Evolutionary conservation across 2,888 invertebrate genomes (phyloP).

Genomic region (Ichneumoninae sp.): DNA sequence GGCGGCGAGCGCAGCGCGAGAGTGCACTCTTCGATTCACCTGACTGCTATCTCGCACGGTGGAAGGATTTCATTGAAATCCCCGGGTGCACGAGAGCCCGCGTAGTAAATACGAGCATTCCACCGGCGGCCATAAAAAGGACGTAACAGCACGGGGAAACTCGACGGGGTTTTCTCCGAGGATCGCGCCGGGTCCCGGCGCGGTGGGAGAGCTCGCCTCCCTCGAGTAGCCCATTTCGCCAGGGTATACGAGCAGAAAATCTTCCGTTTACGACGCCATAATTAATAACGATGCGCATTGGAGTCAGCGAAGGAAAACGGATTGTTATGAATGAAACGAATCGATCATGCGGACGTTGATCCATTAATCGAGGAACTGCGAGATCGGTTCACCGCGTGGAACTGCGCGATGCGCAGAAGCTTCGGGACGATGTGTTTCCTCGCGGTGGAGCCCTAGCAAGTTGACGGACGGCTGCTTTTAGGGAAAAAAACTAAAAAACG

Average conservation of each 20-base stretch:
- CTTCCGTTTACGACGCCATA: slow-evolving; percentile 12
- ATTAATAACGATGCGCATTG: slow-evolving; percentile 32
- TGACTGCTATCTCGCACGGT: slow-evolving; percentile 25
- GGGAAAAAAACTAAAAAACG: too few relatives aligned
- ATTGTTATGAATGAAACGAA: slow-evolving; percentile 3
- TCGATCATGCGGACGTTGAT: background rate
- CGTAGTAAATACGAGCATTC: slow-evolving; percentile 70
- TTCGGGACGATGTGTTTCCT: background rate
- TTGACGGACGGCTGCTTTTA: too few relatives aligned
- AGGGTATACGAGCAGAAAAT: slow-evolving; percentile 36
- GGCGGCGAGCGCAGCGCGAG: slow-evolving; percentile 24
- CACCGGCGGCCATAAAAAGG: slow-evolving; percentile 67
- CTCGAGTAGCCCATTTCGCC: slow-evolving; percentile 20
- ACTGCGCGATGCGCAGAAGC: background rate
- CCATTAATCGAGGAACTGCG: background rate
- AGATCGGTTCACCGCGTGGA: background rate
- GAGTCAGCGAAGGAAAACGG: background rate
- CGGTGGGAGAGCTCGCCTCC: slow-evolving; percentile 37
- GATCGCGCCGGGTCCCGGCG: slow-evolving; percentile 43
- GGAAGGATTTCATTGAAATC: slow-evolving; percentile 59
- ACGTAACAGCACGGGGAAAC: slow-evolving; percentile 67
- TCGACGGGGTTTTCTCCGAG: slow-evolving; percentile 64
- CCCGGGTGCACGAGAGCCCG: slow-evolving; percentile 26
- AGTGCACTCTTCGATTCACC: slow-evolving; percentile 43
- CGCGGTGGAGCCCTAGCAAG: background rate